These are phyloP conservation scores for Aepyceros melampus DNA, from an alignment of 2,113 vertebrate genomes.

Conservation along the genomic window DNA sequence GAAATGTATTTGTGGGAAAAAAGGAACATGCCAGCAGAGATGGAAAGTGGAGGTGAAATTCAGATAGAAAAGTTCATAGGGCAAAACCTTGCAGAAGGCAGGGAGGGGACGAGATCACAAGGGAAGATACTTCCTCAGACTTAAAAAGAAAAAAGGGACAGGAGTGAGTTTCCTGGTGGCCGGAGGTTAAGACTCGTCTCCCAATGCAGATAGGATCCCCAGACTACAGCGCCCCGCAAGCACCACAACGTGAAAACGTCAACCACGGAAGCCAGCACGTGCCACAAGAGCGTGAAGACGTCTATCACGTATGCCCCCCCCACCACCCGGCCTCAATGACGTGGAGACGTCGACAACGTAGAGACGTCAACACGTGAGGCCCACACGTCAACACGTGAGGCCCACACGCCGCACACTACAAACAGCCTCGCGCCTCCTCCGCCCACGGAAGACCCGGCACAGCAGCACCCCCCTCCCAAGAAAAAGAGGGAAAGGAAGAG, in stretches of 20 bases:
- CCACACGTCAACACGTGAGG: background rate
- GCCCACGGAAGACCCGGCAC: background rate
- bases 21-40: background rate
- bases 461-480: background rate
- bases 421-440: fast-evolving
- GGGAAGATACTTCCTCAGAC: background rate
- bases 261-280: background rate
- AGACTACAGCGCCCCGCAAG: background rate
- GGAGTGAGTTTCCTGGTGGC: background rate
- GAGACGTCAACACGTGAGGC: background rate
- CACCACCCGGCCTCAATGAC: background rate
- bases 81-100: background rate
- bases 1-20: background rate
- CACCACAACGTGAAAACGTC: background rate
- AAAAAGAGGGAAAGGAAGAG: background rate
- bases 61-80: background rate
- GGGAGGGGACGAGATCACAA: background rate
- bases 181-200: background rate
- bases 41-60: background rate
- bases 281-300: background rate
- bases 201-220: background rate
- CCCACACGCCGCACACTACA: background rate
- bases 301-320: background rate
- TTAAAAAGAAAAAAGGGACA: background rate
- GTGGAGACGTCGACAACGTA: background rate